phyloP scores from a whole-genome alignment of 2,113 vertebrate genomes.

The Tachycineta bicolor region DNA sequence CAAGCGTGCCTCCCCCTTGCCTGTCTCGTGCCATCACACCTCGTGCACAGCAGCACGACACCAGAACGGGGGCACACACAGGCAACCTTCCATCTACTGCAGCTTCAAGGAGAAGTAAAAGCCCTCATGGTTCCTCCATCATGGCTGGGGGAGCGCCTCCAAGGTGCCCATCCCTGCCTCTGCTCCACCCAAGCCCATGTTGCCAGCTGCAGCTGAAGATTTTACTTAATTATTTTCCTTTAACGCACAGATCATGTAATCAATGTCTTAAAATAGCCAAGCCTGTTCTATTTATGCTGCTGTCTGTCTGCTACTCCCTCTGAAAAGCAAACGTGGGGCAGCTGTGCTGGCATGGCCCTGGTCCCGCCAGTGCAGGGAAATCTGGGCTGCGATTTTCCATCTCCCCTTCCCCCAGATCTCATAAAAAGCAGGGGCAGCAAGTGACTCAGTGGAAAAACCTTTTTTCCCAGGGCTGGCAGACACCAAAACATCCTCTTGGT shows the following conservation, averaged over 20 bases:
- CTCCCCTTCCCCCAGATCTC: background rate
- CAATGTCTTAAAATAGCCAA: constrained; percentile 36
- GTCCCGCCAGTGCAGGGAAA: background rate
- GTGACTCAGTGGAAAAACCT: constrained; percentile 40
- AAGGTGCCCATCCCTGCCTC: background rate
- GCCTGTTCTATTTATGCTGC: constrained; percentile 49
- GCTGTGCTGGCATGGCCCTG: background rate
- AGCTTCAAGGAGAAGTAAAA: background rate
- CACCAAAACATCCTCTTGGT: background rate
- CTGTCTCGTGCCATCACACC: rapidly evolving
- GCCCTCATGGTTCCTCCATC: background rate
- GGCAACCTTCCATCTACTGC: background rate
- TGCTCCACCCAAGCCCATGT: background rate
- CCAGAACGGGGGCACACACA: rapidly evolving
- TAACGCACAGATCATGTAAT: background rate
- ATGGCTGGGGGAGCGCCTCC: background rate
- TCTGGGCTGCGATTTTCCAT: background rate
- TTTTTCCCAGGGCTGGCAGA: background rate
- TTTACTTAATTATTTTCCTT: background rate
- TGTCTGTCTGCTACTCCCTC: background rate
- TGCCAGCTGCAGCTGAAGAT: background rate
- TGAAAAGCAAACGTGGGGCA: background rate
- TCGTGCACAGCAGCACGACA: rapidly evolving
- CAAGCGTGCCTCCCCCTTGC: rapidly evolving
- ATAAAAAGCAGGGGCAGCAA: constrained; percentile 27